Conservation (phyloP, 1,140 invertebrate species). For the Paralvinella palmiformis region DNA sequence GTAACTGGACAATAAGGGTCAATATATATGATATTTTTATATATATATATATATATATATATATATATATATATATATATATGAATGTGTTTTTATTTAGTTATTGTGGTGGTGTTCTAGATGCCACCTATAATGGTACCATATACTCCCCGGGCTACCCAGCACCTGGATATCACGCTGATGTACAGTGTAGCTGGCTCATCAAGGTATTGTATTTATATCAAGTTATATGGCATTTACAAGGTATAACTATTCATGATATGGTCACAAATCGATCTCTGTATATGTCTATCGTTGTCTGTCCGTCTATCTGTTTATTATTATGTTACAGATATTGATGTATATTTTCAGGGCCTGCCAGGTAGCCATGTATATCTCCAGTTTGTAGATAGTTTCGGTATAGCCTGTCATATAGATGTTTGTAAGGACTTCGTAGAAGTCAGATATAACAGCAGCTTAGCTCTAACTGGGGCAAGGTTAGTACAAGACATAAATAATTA, state of each 20-base stretch:
- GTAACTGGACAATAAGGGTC: too few species aligned
- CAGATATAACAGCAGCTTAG: constrained; percentile 31
- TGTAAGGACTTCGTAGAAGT: constrained; percentile 31
- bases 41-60: background rate
- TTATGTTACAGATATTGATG: too few species aligned
- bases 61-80: background rate
- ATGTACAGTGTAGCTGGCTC: constrained; percentile 29
- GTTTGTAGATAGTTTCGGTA: constrained; percentile 20
- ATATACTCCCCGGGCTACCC: constrained; percentile 25
- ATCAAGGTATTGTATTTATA: constrained; percentile 25
- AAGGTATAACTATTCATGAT: too few species aligned
- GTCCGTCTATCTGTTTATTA: too few species aligned
- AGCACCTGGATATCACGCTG: constrained; percentile 19
- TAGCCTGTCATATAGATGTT: constrained; percentile 19
- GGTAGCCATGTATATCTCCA: constrained; percentile 17
- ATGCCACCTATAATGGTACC: constrained; percentile 18
- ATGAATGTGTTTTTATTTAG: constrained; percentile 8
- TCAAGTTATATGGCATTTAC: too few species aligned
- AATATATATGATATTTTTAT: too few species aligned
- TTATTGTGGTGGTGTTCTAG: constrained; percentile 28
- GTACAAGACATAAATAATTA: too few species aligned
- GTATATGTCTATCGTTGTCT: constrained; percentile 15
- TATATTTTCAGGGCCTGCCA: constrained; percentile 17
- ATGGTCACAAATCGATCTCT: too few species aligned
- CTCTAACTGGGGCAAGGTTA: constrained; percentile 33